Base-by-base conservation (phyloP, 2,888 invertebrate genomes). In the Phasia obesa region DNA sequence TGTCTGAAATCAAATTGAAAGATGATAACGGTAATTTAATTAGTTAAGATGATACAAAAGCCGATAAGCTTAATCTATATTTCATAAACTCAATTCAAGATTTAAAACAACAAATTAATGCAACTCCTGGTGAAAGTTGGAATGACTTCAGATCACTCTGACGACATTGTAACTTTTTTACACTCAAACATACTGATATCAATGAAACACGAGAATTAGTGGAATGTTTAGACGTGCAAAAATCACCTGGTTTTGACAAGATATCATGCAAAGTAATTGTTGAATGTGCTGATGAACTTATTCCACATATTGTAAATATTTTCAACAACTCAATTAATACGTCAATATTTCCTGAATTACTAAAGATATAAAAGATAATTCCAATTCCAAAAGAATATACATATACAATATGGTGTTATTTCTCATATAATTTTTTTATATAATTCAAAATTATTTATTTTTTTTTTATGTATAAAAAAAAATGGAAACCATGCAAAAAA, bases 361-460 rank as follows among this genome's bases (percentile, higher is more conserved):
- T 74, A 60, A 60, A 60, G 38, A n/a, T 60, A 15, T 21, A 62
- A n/a, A 74, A 74, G 9, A 51, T 62, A 27, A 38, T 73, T 17
- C 62, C 53, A 2, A 73, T 53, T 19, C 53, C 62, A 21, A 35
- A 65, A 21, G 7, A 35, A 49, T 2, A 4, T 9, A 19, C 7
- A 21, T 59, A 21, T 35, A 59, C 21, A 70, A 70, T 35, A 31
- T 59, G 23, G 59, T 70, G 44, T 35, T 59, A 49, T 59, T 44
- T 27, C 38, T 74, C 1, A 19, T 64, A n/a, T n/a, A n/a, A n/a
- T n/a, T n/a, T n/a, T n/a, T n/a, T n/a, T n/a, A n/a, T n/a, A n/a
- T n/a, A n/a, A n/a, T n/a, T n/a, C n/a, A n/a, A n/a, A n/a, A n/a
- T n/a, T n/a, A n/a, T n/a, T n/a, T n/a, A n/a, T n/a, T n/a, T n/a